Conservation (phyloP, 2,888 invertebrate genomes). For the Himalopsyche japonica region DNA sequence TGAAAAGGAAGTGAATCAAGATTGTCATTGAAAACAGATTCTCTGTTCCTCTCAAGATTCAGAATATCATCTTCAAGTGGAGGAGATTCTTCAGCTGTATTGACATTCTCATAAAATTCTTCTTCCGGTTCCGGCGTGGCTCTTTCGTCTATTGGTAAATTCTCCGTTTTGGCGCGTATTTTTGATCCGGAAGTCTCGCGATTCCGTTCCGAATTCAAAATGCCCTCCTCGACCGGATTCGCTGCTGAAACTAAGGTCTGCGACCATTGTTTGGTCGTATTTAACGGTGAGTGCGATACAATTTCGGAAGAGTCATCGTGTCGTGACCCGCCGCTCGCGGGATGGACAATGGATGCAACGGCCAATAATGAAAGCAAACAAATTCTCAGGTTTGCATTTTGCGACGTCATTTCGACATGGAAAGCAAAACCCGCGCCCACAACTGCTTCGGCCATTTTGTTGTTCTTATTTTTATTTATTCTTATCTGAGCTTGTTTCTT, state of each 20-base stretch:
- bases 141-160: background rate
- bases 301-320: conserved; percentile 32
- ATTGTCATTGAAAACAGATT: conserved; percentile 14
- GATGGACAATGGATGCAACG: background rate
- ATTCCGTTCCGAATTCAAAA: conserved; percentile 31
- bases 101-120: conserved; percentile 20
- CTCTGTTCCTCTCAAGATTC: conserved; percentile 28
- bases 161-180: conserved; percentile 4
- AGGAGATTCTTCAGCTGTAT: conserved; percentile 21
- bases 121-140: conserved; percentile 17
- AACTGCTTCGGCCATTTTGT: background rate
- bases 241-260: conserved; percentile 22
- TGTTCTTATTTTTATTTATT: background rate
- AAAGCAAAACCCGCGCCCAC: background rate
- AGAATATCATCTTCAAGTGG: conserved; percentile 34
- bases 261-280: conserved; percentile 27
- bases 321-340: conserved; percentile 30
- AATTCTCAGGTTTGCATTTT: conserved; percentile 7
- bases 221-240: conserved; percentile 34
- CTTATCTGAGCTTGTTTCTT: conserved; percentile 28
- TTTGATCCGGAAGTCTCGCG: conserved; percentile 24
- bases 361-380: conserved; percentile 27
- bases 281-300: conserved; percentile 8
- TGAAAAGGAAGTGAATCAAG: conserved; percentile 32
- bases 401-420: conserved; percentile 36